Conservation (phyloP, 2,797 vertebrate genomes). For the Chiloscyllium punctatum region DNA sequence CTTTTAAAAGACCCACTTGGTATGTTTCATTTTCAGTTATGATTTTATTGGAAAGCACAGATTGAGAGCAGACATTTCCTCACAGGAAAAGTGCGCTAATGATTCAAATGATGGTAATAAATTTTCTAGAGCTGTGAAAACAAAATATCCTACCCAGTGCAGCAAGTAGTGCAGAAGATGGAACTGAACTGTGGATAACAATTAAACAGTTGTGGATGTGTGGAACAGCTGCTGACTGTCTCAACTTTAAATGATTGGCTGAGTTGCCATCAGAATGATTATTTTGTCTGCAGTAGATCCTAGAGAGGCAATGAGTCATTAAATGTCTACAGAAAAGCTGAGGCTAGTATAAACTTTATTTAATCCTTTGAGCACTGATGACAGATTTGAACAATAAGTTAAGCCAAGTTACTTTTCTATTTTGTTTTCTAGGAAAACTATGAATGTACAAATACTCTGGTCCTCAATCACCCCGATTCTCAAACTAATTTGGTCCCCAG, state of each 20-base stretch:
- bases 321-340: not conserved
- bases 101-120: not conserved
- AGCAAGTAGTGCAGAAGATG: not conserved
- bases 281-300: not conserved
- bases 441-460: not conserved
- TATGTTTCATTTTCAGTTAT: not conserved
- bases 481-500: not conserved
- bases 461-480: not conserved
- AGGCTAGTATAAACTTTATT: not conserved
- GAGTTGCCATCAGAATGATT: not conserved
- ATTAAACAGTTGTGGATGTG: not conserved
- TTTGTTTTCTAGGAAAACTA: not conserved
- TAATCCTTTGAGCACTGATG: slow-evolving; percentile 9
- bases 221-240: not conserved
- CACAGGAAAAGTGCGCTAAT: not conserved
- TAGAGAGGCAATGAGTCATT: not conserved
- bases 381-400: not conserved
- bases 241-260: not conserved
- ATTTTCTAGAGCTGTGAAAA: not conserved
- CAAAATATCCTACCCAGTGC: not conserved
- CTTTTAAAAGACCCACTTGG: not conserved
- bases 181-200: not conserved
- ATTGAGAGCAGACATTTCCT: not conserved
- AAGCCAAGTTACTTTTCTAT: not conserved
- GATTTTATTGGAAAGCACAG: not conserved